Percentiles rank a stretch among this genome's conserved stretches.
Evolutionary conservation across 1,140 invertebrate species (phyloP).

Genomic region (Temnothorax nylanderi): DNA sequence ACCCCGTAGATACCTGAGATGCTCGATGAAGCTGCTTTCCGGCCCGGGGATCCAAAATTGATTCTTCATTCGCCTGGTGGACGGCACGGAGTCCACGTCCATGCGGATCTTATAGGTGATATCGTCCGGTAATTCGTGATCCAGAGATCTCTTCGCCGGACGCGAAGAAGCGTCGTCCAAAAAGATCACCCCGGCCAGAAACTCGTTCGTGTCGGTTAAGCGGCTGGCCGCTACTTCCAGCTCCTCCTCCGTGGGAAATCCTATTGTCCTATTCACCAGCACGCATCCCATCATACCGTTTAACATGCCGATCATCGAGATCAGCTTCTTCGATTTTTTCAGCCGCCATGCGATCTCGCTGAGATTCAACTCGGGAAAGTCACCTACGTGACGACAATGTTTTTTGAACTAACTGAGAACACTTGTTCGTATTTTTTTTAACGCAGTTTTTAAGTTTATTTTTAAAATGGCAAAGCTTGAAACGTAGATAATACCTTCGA

Average conservation of each 20-base stretch:
- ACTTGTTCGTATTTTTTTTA: neutral
- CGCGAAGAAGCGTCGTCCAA: conserved; percentile 81
- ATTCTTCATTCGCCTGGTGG: conserved; percentile 87
- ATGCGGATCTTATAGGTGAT: conserved; percentile 88
- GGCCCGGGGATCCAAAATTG: conserved; percentile 89
- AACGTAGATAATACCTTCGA: conserved; percentile 58
- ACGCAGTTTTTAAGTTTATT: neutral
- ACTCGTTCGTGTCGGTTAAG: conserved; percentile 86
- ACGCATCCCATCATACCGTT: conserved; percentile 87
- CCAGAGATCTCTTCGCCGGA: conserved; percentile 68
- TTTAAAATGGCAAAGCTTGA: neutral
- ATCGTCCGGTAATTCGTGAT: conserved; percentile 78
- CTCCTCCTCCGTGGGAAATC: conserved; percentile 84
- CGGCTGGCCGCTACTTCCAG: conserved; percentile 85
- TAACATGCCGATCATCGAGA: conserved; percentile 80
- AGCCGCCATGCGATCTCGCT: conserved; percentile 79
- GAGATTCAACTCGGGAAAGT: conserved; percentile 78
- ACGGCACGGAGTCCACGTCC: conserved; percentile 89
- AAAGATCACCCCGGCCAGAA: conserved; percentile 86
- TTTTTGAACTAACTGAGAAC: neutral
- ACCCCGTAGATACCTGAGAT: conserved; percentile 89
- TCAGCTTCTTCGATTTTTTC: conserved; percentile 75
- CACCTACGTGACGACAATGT: conserved; percentile 38
- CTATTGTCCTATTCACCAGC: conserved; percentile 86
- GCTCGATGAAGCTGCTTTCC: conserved; percentile 87